These are phyloP conservation scores for Clarias pachynema DNA, from an alignment of 2,797 vertebrate species.

Conservation along the genomic window DNA sequence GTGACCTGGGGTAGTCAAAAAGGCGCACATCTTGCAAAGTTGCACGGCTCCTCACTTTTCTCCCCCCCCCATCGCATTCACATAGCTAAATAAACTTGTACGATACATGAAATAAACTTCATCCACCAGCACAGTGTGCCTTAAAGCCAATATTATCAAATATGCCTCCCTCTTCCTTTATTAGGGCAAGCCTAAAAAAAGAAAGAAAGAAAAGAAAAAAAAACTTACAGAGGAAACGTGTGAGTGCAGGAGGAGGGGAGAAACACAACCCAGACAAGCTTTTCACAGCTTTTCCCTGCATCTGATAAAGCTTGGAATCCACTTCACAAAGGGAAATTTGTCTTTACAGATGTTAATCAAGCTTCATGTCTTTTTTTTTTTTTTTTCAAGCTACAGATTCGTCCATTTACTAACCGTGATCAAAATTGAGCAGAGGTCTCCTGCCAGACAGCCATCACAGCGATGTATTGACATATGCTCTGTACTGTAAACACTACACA, in stretches of 20 bases:
- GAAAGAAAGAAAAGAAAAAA: slow-evolving; percentile 14
- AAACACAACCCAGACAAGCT: slow-evolving; percentile 68
- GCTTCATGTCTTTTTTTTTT: slow-evolving; percentile 58
- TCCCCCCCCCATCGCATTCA: slow-evolving; percentile 22
- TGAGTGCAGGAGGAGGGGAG: slow-evolving; percentile 53
- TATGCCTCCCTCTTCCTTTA: slow-evolving; percentile 80
- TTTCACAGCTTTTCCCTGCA: slow-evolving; percentile 79
- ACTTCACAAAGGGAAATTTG: slow-evolving; percentile 89
- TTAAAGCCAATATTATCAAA: slow-evolving; percentile 70
- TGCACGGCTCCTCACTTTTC: slow-evolving; percentile 42
- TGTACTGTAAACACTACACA: slow-evolving; percentile 92
- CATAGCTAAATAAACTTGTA: slow-evolving; percentile 60
- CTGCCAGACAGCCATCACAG: slow-evolving; percentile 83
- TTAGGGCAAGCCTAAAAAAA: slow-evolving; percentile 76
- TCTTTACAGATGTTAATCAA: slow-evolving; percentile 88
- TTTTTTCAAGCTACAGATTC: slow-evolving; percentile 69
- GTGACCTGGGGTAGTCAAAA: slow-evolving; percentile 76
- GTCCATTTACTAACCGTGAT: slow-evolving; percentile 89
- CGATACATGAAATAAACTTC: slow-evolving; percentile 58
- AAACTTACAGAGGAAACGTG: slow-evolving; percentile 78
- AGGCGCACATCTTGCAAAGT: slow-evolving; percentile 60
- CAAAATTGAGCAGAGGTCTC: slow-evolving; percentile 82
- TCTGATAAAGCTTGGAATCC: slow-evolving; percentile 84
- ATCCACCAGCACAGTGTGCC: background rate
- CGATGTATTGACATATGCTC: slow-evolving; percentile 87